These are phyloP conservation scores for Micromys minutus DNA, from an alignment of 2,113 vertebrate species.

Conservation along the genomic window DNA sequence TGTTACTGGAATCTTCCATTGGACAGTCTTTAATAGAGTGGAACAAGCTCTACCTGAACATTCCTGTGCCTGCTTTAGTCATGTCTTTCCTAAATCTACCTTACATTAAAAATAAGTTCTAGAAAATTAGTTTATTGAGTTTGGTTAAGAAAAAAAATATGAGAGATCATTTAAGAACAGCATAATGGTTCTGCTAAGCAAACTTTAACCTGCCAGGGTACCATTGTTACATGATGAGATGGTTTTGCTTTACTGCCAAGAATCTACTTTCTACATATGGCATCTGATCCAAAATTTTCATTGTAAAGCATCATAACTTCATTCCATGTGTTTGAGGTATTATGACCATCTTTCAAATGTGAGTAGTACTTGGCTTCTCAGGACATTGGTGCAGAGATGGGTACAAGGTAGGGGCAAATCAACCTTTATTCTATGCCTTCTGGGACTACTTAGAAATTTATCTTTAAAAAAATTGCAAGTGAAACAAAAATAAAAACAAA, in stretches of 20 bases:
- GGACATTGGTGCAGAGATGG: background rate
- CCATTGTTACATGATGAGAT: background rate
- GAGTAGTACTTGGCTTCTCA: background rate
- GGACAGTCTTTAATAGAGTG: constrained; percentile 27
- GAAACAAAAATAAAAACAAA: background rate
- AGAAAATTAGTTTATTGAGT: constrained; percentile 6
- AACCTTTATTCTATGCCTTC: background rate
- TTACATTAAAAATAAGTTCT: background rate
- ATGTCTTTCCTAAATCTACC: background rate
- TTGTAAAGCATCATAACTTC: constrained; percentile 1
- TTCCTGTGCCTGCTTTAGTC: background rate
- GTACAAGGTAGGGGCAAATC: background rate
- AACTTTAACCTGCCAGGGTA: background rate
- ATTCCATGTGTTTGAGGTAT: background rate
- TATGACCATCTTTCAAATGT: background rate
- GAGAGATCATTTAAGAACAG: background rate
- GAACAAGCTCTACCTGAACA: background rate
- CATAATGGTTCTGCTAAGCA: background rate
- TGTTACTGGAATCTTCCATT: constrained; percentile 40
- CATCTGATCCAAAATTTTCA: background rate
- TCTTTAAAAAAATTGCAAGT: background rate
- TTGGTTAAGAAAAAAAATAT: background rate
- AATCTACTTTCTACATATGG: background rate
- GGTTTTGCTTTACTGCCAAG: background rate
- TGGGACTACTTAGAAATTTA: background rate